Evolutionary conservation across 2,113 vertebrate genomes (phyloP).

Genomic region (Platichthys flesus): DNA sequence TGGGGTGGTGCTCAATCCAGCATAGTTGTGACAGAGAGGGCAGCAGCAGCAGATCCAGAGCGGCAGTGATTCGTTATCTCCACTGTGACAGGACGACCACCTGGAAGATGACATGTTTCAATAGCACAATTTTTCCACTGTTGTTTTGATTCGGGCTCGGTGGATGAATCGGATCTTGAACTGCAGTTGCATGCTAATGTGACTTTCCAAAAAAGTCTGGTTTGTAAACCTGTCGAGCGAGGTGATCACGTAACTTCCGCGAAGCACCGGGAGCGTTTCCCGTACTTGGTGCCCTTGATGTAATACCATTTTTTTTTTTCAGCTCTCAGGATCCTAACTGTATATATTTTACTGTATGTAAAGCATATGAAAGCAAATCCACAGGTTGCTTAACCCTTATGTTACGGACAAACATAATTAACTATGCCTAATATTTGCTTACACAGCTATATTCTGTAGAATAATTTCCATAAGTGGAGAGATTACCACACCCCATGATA

Average conservation of each 20-base stretch:
- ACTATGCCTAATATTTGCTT: slow-evolving; percentile 3
- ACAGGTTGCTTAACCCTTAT: slow-evolving; percentile 2
- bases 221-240: slow-evolving; percentile 43
- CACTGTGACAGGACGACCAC: slow-evolving; percentile 21
- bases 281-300: not conserved
- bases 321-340: slow-evolving; percentile 14
- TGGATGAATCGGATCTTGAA: not conserved
- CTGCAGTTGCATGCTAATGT: not conserved
- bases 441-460: not conserved
- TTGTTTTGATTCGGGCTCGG: not conserved
- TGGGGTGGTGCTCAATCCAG: not conserved
- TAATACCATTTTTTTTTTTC: not conserved
- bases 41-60: slow-evolving; percentile 44
- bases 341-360: not conserved
- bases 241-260: slow-evolving; percentile 11
- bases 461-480: not conserved
- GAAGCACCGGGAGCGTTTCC: slow-evolving; percentile 33
- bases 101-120: slow-evolving; percentile 18
- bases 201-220: not conserved
- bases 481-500: not conserved
- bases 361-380: slow-evolving; percentile 4
- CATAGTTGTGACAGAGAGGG: not conserved
- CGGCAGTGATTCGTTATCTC: not conserved
- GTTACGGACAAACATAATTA: not conserved
- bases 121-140: not conserved